Conservation (phyloP, 2,797 vertebrate genomes). For the Carapus acus region DNA sequence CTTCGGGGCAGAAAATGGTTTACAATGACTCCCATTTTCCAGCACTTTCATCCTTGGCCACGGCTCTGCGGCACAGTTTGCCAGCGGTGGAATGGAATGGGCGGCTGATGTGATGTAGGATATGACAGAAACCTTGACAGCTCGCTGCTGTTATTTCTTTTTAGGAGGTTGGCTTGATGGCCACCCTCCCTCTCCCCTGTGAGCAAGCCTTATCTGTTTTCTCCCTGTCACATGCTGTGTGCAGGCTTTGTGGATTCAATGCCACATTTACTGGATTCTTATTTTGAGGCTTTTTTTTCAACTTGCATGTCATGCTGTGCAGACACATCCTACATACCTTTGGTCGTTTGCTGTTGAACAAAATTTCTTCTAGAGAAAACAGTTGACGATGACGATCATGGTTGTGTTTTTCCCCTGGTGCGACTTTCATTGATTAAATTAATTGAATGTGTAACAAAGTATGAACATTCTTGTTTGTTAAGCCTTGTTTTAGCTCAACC, state of each 20-base stretch:
- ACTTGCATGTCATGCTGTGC: constrained; percentile 32
- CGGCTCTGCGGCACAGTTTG: constrained; percentile 54
- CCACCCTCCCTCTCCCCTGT: constrained; percentile 54
- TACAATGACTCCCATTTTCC: constrained; percentile 78
- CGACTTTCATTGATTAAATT: constrained; percentile 1
- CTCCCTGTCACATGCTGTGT: constrained; percentile 57
- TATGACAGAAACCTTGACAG: constrained; percentile 73
- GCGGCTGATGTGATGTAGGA: constrained; percentile 70
- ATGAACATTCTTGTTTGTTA: constrained; percentile 10
- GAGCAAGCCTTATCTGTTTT: constrained; percentile 65
- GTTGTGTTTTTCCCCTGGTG: background rate
- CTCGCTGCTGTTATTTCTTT: constrained; percentile 66
- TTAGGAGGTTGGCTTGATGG: constrained; percentile 54
- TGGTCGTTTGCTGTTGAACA: constrained; percentile 23
- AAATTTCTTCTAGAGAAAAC: constrained; percentile 5
- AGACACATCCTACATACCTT: constrained; percentile 43
- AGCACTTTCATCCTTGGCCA: constrained; percentile 73
- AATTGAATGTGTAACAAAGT: constrained; percentile 15
- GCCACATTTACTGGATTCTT: constrained; percentile 49
- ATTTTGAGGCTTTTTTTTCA: constrained; percentile 55
- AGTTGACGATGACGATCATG: background rate
- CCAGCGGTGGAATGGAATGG: constrained; percentile 59
- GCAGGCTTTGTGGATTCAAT: constrained; percentile 51
- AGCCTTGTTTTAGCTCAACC: constrained; percentile 9
- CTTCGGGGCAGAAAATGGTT: constrained; percentile 74